Percentiles rank a stretch among this genome's conserved stretches.
These are phyloP conservation scores for Psammodynastes pulverulentus DNA, from an alignment of 2,113 vertebrate species.

Conservation along the genomic window DNA sequence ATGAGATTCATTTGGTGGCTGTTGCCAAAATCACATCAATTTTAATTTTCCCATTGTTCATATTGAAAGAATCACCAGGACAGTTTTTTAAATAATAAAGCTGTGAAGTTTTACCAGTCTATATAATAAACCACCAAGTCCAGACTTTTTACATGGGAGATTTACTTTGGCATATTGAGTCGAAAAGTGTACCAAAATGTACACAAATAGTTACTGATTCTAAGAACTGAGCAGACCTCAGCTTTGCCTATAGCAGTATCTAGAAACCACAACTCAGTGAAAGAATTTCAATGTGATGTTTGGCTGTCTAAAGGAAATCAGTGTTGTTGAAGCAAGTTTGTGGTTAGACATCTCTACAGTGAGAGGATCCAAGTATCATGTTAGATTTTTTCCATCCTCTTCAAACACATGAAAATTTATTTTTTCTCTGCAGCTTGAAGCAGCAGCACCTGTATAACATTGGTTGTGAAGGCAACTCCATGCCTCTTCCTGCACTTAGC, in stretches of 20 bases:
- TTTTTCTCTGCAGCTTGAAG: conserved; percentile 55
- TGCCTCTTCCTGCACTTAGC: conserved; percentile 41
- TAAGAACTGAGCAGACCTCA: conserved; percentile 52
- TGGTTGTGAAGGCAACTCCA: conserved; percentile 52
- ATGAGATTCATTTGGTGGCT: conserved; percentile 37
- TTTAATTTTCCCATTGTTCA: conserved; percentile 38
- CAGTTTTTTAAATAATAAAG: conserved; percentile 38
- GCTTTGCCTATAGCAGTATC: conserved; percentile 40
- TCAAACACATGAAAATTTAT: conserved; percentile 51
- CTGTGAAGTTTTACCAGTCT: conserved; percentile 26
- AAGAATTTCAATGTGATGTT: conserved; percentile 55
- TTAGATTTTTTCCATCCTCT: conserved; percentile 50
- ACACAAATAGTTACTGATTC: conserved; percentile 58
- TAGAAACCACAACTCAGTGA: conserved; percentile 51
- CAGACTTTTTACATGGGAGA: conserved; percentile 23
- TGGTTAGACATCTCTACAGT: conserved; percentile 47
- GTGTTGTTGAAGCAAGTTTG: conserved; percentile 43
- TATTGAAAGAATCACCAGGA: conserved; percentile 31
- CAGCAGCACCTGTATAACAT: conserved; percentile 64
- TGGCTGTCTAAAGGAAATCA: conserved; percentile 46
- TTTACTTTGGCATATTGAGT: conserved; percentile 55
- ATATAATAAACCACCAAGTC: conserved; percentile 23
- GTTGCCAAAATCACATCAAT: conserved; percentile 38
- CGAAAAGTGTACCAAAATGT: conserved; percentile 53
- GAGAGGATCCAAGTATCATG: conserved; percentile 43